Evolutionary conservation across 2,888 invertebrate species (phyloP).

Genomic region (Eudasyphora cyanicolor): DNA sequence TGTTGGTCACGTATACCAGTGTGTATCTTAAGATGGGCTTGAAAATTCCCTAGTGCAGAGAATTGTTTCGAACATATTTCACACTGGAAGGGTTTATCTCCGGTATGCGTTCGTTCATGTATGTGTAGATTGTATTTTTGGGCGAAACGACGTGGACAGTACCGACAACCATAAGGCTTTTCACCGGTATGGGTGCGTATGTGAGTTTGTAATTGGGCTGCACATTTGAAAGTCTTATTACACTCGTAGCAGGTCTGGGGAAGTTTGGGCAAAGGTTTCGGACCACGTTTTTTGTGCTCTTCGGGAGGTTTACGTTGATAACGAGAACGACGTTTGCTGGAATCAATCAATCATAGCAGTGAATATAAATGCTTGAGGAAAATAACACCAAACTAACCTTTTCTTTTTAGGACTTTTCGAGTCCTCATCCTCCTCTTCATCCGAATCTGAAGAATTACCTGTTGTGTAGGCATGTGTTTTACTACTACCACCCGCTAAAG

Average conservation of each 20-base stretch:
- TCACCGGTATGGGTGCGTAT: conserved; percentile 84
- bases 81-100: conserved; percentile 84
- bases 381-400: conserved; percentile 9
- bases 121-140: conserved; percentile 84
- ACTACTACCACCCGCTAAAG: conserved; percentile 48
- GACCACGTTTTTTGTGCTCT: conserved; percentile 83
- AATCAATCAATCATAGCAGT: neutral
- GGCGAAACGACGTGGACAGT: conserved; percentile 82
- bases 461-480: conserved; percentile 38
- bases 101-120: conserved; percentile 82
- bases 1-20: conserved; percentile 83
- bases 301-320: conserved; percentile 83
- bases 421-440: conserved; percentile 67
- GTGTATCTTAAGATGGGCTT: conserved; percentile 84
- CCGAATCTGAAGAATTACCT: conserved; percentile 59
- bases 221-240: conserved; percentile 83
- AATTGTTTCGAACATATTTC: conserved; percentile 84
- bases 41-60: conserved; percentile 83
- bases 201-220: conserved; percentile 84
- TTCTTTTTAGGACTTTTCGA: conserved; percentile 69
- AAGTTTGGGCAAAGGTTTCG: conserved; percentile 83
- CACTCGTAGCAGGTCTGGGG: conserved; percentile 83
- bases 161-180: conserved; percentile 82
- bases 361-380: neutral
- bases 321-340: conserved; percentile 76